Evolutionary conservation across 2,888 invertebrate species (phyloP), one percentile per base, ranked within the genome.

Genomic region (Cephus rjabovi): DNA sequence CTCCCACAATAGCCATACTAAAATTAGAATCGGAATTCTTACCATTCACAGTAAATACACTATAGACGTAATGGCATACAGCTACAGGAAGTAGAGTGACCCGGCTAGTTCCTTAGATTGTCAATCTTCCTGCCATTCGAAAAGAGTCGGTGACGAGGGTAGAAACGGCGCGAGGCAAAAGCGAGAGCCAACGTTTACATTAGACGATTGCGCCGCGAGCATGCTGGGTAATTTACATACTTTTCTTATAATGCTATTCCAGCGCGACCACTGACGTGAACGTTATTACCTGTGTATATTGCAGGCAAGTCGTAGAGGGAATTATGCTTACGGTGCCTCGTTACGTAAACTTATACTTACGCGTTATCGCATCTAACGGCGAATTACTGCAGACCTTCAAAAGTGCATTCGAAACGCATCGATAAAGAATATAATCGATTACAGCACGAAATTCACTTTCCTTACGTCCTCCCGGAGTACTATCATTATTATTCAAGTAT

Each of bases 1-100:
- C 71, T 74, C 78, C 77, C 56, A 69, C 69, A 37, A 75, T 75
- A 35, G 78, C 81, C 71, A 73, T 70, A 77, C 77, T 76, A 40
- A 76, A 77, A 74, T 71, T 73, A 68, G 76, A 31, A 73, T 12
- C 76, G 75, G 70, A 74, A 76, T 56, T 56, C 15, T 56, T 56
- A 23, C 23, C 56, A 56, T 56, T 56, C 23, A 56, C 23, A 56
- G 35, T 9, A 6, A 56, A 56, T 56, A 56, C 56, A 23, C 23
- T 23, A 23, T 56, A 23, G 23, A 15, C 56, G 56, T 56, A 56
- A 23, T 56, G 23, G 23, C 56, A 56, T 56, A 56, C 15, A 40
- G 40, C 15, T 15, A 40, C 56, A 56, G 56, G 56, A 56, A 56
- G 56, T 56, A 56, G 6, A 56, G 56, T 56, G 56, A 56, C 15